Percentiles rank a stretch among this genome's conserved stretches.
These are phyloP conservation scores for Chanos chanos DNA, from an alignment of 2,797 vertebrate species.

Conservation along the genomic window DNA sequence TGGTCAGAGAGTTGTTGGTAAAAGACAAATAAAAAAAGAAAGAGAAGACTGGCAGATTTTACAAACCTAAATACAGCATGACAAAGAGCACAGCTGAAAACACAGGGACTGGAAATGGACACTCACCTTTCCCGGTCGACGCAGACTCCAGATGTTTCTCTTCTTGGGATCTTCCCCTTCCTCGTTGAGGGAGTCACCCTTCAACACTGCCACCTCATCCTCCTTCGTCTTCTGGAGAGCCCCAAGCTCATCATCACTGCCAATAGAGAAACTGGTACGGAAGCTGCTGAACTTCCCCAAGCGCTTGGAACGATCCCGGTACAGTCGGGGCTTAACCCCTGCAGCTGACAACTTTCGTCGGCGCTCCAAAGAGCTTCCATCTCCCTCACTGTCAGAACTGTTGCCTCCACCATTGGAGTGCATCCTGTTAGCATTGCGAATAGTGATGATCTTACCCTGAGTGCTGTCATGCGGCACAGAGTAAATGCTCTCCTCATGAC, in stretches of 20 bases:
- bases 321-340: constrained; percentile 85
- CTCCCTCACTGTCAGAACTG: constrained; percentile 94
- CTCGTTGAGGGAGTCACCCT: constrained; percentile 82
- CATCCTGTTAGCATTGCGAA: constrained; percentile 91
- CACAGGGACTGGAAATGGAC: too few relatives aligned
- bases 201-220: constrained; percentile 81
- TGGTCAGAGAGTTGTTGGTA: not conserved
- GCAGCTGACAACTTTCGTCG: constrained; percentile 82
- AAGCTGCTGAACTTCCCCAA: constrained; percentile 91
- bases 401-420: constrained; percentile 88
- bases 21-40: not conserved
- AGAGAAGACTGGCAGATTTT: not conserved
- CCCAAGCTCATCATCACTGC: constrained; percentile 90
- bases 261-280: constrained; percentile 86
- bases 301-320: constrained; percentile 85
- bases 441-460: constrained; percentile 97
- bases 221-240: constrained; percentile 85
- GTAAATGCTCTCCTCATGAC: constrained; percentile 96
- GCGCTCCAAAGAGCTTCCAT: constrained; percentile 89
- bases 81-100: too few relatives aligned
- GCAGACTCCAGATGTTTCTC: constrained; percentile 91
- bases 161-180: constrained; percentile 89
- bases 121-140: constrained; percentile 88
- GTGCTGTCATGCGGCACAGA: constrained; percentile 97
- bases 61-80: too few relatives aligned